Percentiles rank a stretch among this genome's conserved stretches.
Evolutionary conservation across 23 tunicate genomes (phyloP).

Genomic region (Trididemnum clinides): DNA sequence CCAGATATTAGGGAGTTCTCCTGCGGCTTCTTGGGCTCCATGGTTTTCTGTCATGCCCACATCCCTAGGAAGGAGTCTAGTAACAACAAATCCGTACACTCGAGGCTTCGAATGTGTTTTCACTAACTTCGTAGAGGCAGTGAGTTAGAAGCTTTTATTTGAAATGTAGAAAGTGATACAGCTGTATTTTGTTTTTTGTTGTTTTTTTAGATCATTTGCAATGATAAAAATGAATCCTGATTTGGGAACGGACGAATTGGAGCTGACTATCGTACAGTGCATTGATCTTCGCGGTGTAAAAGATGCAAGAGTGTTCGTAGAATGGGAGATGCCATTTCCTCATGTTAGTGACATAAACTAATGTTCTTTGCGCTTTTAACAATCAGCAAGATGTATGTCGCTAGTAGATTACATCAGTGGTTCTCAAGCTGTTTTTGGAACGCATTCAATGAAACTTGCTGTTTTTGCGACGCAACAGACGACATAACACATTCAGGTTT

Average conservation of each 20-base stretch:
- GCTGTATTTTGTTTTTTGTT: background rate
- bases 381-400: too few species aligned
- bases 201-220: slow-evolving; percentile 51
- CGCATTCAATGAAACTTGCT: too few species aligned
- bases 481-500: too few species aligned
- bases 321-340: slow-evolving; percentile 94
- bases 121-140: background rate
- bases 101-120: too few species aligned
- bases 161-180: background rate
- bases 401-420: too few species aligned
- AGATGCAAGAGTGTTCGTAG: slow-evolving; percentile 61
- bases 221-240: slow-evolving; percentile 66
- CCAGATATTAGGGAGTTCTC: too few species aligned
- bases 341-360: slow-evolving; percentile 75
- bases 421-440: too few species aligned
- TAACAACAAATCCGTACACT: background rate
- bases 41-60: background rate
- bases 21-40: too few species aligned
- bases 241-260: slow-evolving; percentile 70
- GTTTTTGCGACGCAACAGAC: too few species aligned
- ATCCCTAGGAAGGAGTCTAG: background rate
- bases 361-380: too few species aligned
- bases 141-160: background rate
- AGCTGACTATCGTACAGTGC: slow-evolving; percentile 69
- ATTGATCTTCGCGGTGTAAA: slow-evolving; percentile 61